Percentiles rank a stretch among this genome's conserved stretches.
These are phyloP conservation scores for Cotesia typhae DNA, from an alignment of 1,140 invertebrate species.

Conservation along the genomic window DNA sequence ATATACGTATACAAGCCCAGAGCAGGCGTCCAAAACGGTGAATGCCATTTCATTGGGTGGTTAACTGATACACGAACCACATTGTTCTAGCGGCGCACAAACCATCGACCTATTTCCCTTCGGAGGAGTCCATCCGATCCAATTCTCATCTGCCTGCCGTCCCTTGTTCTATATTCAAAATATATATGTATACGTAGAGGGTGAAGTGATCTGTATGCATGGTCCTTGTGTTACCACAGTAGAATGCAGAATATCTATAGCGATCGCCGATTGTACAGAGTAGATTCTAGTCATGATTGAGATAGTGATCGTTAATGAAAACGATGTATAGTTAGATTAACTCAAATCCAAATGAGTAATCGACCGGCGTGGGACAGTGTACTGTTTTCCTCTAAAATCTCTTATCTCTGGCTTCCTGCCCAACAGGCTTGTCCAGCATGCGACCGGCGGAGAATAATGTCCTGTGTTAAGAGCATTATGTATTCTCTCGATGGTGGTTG, in stretches of 20 bases:
- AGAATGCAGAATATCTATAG: not conserved
- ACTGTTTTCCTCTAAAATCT: not conserved
- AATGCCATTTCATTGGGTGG: constrained; percentile 8
- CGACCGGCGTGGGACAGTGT: constrained; percentile 7
- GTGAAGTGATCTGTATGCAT: no score
- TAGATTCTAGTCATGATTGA: not conserved
- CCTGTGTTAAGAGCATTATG: no score
- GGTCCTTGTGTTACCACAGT: not conserved
- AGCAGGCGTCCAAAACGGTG: not conserved
- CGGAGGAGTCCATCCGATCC: not conserved
- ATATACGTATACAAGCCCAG: not conserved
- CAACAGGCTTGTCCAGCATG: not conserved
- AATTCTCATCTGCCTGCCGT: no score
- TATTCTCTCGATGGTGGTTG: no score
- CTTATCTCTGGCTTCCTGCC: not conserved
- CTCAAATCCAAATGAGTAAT: constrained; percentile 32
- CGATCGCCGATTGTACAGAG: no score
- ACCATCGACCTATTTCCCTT: constrained; percentile 28
- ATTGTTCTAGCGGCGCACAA: constrained; percentile 20
- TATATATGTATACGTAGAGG: not conserved
- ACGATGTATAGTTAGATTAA: constrained; percentile 26
- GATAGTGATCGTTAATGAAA: constrained; percentile 33
- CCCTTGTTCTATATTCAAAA: not conserved
- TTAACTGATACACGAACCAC: constrained; percentile 12
- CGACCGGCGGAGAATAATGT: no score